A percentile compares a stretch with the other conserved stretches of the same genome.
Conservation (phyloP, 2,888 invertebrate species). For the Eurytoma californica region DNA sequence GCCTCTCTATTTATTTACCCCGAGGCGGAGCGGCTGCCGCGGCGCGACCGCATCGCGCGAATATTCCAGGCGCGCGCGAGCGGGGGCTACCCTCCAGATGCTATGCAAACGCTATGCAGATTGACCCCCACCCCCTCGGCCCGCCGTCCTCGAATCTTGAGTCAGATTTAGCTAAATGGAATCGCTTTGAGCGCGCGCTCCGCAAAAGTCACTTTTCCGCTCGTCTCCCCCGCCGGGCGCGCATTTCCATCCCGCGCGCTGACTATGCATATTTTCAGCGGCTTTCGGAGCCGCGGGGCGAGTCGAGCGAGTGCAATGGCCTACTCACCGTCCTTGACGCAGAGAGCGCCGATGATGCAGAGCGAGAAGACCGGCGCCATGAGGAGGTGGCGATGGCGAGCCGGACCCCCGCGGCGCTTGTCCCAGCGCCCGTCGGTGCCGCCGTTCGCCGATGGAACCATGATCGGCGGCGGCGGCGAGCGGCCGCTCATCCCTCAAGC, state of each 20-base stretch:
- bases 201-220: conserved; percentile 40
- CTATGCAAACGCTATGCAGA: conserved; percentile 54
- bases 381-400: conserved; percentile 62
- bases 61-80: conserved; percentile 3
- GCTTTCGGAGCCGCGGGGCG: not conserved
- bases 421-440: conserved; percentile 42
- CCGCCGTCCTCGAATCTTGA: conserved; percentile 24
- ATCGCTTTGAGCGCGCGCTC: conserved; percentile 30
- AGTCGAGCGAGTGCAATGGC: not conserved
- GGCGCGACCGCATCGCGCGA: not conserved
- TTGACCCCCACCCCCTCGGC: not conserved
- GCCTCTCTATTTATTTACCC: conserved; percentile 37
- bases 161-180: conserved; percentile 47
- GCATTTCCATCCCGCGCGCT: conserved; percentile 21
- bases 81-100: conserved; percentile 32
- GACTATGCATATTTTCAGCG: conserved; percentile 15
- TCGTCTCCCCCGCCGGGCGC: conserved; percentile 3
- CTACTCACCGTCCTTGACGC: conserved; percentile 72
- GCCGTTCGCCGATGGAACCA: conserved; percentile 16
- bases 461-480: conserved; percentile 16
- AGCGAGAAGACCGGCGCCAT: conserved; percentile 68
- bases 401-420: conserved; percentile 38
- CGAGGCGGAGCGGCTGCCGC: not conserved
- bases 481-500: conserved; percentile 20
- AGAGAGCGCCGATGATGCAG: conserved; percentile 72